Evolutionary conservation across 2,888 invertebrate species (phyloP).

Genomic region (Acleris literana): DNA sequence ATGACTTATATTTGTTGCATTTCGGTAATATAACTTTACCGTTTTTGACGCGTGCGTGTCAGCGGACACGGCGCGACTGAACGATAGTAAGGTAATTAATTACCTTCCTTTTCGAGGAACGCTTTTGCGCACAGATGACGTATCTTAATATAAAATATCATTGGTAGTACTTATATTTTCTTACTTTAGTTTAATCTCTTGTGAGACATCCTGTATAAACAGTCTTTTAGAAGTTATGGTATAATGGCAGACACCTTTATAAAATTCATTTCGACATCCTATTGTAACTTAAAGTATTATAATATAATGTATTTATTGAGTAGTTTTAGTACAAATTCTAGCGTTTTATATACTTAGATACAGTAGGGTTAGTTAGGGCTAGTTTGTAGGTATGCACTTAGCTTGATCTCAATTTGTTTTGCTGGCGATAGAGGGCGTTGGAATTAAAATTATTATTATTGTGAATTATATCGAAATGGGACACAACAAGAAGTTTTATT

Average conservation of each 20-base stretch:
- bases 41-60: too few species aligned
- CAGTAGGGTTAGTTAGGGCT: neutral
- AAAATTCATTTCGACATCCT: conserved; percentile 31
- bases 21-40: too few species aligned
- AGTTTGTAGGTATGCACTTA: conserved; percentile 9
- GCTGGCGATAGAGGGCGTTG: conserved; percentile 37
- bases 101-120: too few species aligned
- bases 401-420: conserved; percentile 35
- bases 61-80: too few species aligned
- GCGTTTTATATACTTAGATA: conserved; percentile 19
- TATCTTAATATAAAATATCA: too few species aligned
- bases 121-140: too few species aligned
- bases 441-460: conserved; percentile 13
- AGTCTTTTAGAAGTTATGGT: neutral
- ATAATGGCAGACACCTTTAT: neutral
- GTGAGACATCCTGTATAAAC: neutral
- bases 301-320: conserved; percentile 32
- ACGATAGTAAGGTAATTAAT: too few species aligned
- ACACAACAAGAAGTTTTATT: conserved; percentile 18
- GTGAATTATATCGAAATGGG: conserved; percentile 25
- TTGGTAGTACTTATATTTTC: too few species aligned
- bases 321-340: conserved; percentile 39
- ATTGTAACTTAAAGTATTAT: conserved; percentile 44
- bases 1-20: too few species aligned
- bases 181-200: too few species aligned